These are phyloP conservation scores for Lepidostoma basale DNA, from an alignment of 1,140 invertebrate species.

Conservation along the genomic window DNA sequence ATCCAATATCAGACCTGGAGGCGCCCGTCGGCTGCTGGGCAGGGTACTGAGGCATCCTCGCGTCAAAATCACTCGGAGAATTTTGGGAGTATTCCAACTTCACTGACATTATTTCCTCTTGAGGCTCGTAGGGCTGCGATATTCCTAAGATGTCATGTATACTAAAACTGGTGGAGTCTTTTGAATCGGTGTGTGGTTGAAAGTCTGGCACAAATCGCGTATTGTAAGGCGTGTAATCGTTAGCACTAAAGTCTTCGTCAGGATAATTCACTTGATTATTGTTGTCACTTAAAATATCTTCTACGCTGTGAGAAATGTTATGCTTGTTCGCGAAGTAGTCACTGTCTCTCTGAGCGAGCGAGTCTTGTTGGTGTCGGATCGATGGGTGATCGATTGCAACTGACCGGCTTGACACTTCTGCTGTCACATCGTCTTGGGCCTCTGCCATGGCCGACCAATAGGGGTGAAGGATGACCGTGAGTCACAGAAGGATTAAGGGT, in stretches of 20 bases:
- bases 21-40: neutral
- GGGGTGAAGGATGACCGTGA: neutral
- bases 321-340: slow-evolving; percentile 15
- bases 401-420: neutral
- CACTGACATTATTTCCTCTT: slow-evolving; percentile 50
- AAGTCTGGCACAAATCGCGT: slow-evolving; percentile 53
- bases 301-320: slow-evolving; percentile 54
- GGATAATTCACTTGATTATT: slow-evolving; percentile 24
- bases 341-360: neutral
- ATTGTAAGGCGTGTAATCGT: slow-evolving; percentile 16
- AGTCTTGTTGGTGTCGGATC: slow-evolving; percentile 15
- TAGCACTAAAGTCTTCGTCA: slow-evolving; percentile 12
- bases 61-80: slow-evolving; percentile 1
- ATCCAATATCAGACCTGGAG: neutral
- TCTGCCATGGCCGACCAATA: slow-evolving; percentile 33
- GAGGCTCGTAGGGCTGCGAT: slow-evolving; percentile 50
- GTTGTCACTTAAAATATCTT: slow-evolving; percentile 56
- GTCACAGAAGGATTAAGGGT: slow-evolving; percentile 9
- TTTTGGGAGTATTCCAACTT: slow-evolving; percentile 52
- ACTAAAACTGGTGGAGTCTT: slow-evolving; percentile 58
- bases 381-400: slow-evolving; percentile 5
- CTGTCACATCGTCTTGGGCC: neutral
- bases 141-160: slow-evolving; percentile 60
- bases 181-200: slow-evolving; percentile 51
- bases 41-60: neutral